phyloP scores from a whole-genome alignment of 2,113 vertebrate species.

The Thamnaconus septentrionalis region DNA sequence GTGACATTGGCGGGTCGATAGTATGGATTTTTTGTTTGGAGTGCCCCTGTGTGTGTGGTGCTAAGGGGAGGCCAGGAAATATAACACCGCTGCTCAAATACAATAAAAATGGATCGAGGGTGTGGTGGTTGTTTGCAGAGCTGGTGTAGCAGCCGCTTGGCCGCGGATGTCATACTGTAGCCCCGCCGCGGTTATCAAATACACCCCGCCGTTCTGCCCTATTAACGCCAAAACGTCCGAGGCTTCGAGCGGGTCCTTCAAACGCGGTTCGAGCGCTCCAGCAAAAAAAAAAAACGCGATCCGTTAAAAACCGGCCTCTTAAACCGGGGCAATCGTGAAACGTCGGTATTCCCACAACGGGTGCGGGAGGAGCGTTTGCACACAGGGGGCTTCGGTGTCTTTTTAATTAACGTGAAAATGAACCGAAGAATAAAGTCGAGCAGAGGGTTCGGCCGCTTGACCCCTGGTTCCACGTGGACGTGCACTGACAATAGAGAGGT shows the following conservation, averaged over 20 bases:
- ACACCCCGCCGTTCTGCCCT: conserved; percentile 69
- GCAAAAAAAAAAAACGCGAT: conserved; percentile 33
- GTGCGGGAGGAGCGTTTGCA: not conserved
- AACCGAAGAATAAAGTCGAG: not conserved
- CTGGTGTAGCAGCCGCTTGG: conserved; percentile 87
- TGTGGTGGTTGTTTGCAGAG: conserved; percentile 90
- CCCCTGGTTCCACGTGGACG: conserved; percentile 11
- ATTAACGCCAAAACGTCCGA: conserved; percentile 65
- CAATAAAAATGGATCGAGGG: conserved; percentile 98
- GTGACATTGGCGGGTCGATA: conserved; percentile 98
- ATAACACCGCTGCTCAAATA: conserved; percentile 95
- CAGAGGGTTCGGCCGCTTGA: conserved; percentile 1
- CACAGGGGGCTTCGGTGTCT: not conserved
- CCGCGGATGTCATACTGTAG: conserved; percentile 87
- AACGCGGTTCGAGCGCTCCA: conserved; percentile 48
- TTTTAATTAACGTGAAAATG: conserved; percentile 17
- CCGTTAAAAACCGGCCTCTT: conserved; percentile 25
- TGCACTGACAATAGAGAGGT: conserved; percentile 10
- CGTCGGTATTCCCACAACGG: not conserved
- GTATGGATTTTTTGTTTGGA: conserved; percentile 99
- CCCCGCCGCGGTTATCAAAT: conserved; percentile 73
- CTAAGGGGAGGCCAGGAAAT: conserved; percentile 97
- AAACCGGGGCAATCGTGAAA: too few relatives aligned
- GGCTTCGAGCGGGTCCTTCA: conserved; percentile 55
- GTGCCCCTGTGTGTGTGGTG: conserved; percentile 97